Evolutionary conservation across 2,888 invertebrate species (phyloP).

Genomic region (Trissonchulus latispiculum): DNA sequence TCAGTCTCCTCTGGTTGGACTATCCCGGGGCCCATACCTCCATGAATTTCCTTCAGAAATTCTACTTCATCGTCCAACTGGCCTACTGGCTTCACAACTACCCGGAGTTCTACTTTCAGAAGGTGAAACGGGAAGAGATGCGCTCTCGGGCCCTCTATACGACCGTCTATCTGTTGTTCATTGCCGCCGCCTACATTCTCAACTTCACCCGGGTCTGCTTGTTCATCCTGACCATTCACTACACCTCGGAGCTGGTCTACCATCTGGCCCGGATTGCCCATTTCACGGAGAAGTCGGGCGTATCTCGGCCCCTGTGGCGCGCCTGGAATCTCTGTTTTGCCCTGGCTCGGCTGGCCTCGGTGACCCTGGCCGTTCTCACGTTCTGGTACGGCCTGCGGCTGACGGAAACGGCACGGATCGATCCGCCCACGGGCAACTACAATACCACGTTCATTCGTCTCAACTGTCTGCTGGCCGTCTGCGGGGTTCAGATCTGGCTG

Average conservation of each 20-base stretch:
- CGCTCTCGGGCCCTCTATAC: conserved; percentile 59
- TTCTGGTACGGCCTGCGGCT: conserved; percentile 80
- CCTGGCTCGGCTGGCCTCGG: conserved; percentile 69
- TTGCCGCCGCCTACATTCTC: conserved; percentile 72
- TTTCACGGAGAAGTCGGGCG: conserved; percentile 75
- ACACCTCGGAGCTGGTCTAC: conserved; percentile 72
- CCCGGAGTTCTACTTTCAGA: conserved; percentile 95
- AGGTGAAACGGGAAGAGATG: conserved; percentile 60
- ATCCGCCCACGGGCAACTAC: conserved; percentile 57
- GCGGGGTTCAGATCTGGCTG: conserved; percentile 69
- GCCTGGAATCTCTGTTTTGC: conserved; percentile 74
- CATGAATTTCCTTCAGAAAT: conserved; percentile 67
- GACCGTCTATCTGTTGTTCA: conserved; percentile 65
- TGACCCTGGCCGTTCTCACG: conserved; percentile 79
- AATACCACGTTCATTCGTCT: conserved; percentile 59
- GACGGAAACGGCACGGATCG: conserved; percentile 51
- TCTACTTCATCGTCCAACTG: conserved; percentile 81
- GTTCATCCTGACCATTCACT: conserved; percentile 76
- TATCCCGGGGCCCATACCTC: conserved; percentile 59
- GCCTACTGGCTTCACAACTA: conserved; percentile 89
- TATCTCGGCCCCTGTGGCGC: conserved; percentile 54
- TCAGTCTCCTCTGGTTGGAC: conserved; percentile 61
- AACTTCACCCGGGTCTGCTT: conserved; percentile 84
- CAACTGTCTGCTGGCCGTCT: conserved; percentile 62
- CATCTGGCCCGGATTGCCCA: conserved; percentile 75